phyloP scores from a whole-genome alignment of 2,797 vertebrate species.

The Podarcis siculus region DNA sequence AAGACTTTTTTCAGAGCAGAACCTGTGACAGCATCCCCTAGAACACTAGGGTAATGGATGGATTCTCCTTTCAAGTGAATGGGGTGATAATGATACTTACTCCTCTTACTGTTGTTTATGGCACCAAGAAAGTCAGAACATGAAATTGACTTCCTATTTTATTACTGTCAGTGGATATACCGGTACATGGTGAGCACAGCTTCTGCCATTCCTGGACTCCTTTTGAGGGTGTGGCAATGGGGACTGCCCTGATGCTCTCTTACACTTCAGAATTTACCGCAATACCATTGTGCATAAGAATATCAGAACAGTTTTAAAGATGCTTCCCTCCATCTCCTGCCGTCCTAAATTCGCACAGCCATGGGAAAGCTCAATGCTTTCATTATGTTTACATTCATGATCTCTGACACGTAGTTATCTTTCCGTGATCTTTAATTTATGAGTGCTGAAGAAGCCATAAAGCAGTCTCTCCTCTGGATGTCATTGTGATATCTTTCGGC shows the following conservation, averaged over 20 bases:
- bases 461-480: constrained; percentile 27
- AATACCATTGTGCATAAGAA: neutral
- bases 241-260: neutral
- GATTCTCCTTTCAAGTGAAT: no score
- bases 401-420: constrained; percentile 33
- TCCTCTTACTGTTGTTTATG: no score
- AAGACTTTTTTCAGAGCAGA: no score
- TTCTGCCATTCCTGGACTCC: no score
- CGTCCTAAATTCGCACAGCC: neutral
- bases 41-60: no score
- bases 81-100: no score
- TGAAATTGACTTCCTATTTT: no score
- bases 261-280: neutral
- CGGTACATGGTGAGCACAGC: no score
- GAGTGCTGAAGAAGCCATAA: neutral
- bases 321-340: constrained; percentile 36
- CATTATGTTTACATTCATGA: constrained; percentile 33
- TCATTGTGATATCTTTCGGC: constrained; percentile 29
- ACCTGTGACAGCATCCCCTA: no score
- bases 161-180: no score
- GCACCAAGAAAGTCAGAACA: no score
- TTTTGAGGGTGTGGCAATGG: neutral
- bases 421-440: constrained; percentile 50
- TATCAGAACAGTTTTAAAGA: neutral
- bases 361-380: constrained; percentile 30